Evolutionary conservation across 2,888 invertebrate genomes (phyloP), one percentile per base, ranked within the genome.

Genomic region (Zeuzera pyrina): DNA sequence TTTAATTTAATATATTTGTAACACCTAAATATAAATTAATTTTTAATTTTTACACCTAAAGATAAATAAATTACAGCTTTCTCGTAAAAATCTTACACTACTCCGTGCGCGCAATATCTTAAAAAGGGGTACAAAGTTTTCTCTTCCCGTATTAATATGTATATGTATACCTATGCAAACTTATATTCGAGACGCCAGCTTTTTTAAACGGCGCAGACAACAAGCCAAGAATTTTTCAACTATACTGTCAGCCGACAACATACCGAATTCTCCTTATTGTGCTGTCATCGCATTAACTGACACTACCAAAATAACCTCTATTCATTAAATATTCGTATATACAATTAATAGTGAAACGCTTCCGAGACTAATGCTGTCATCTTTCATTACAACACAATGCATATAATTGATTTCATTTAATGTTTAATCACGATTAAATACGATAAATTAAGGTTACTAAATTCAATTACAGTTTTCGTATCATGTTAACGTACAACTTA

Each of bases 261-360:
- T 57, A 57, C 70, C 64, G 63, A 63, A 70, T 57, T 56, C 59
- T 58, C 50, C 55, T 69, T 68, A 77, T 79, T 79, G 76, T 79
- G 67, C 74, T 78, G 78, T 77, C 79, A 74, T 65, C 69, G 54
- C 45, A 59, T 65, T 67, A 71, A 73, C 72, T 71, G 76, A 76
- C 79, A 76, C 72, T 69, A 74, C 68, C 71, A 70, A 73, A 77
- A 74, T 77, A 79, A 72, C 68, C 64, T 63, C 71, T 65, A 74
- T 71, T 67, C 67, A 68, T 69, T 76, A 59, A 68, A 67, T 65
- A 73, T 70, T 68, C 70, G 69, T 65, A 61, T 64, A 60, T 57
- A 63, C 70, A 73, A 72, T 73, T 69, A 69, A 63, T 59, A 56
- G 62, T 61, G 48, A 67, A 69, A 67, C 54, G 61, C 58, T 62